These are phyloP conservation scores for Escarpia spicata DNA, from an alignment of 2,888 invertebrate species.

Conservation along the genomic window DNA sequence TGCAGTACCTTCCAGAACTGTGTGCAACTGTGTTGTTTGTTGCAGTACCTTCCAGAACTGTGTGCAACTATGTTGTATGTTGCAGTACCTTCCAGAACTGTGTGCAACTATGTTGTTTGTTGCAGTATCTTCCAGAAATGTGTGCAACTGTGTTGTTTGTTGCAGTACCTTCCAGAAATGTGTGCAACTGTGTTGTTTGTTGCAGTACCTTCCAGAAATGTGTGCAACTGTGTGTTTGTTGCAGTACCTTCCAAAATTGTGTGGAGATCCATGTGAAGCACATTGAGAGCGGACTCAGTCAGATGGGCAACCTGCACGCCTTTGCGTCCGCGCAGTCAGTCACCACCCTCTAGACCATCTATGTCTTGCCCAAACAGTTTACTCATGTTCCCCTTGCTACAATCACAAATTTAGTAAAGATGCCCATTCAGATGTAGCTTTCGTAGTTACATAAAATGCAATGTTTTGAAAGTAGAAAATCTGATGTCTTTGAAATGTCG, in stretches of 20 bases:
- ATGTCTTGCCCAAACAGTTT: not conserved
- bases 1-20: slow-evolving; percentile 72
- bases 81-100: slow-evolving; percentile 72
- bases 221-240: not conserved
- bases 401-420: no score
- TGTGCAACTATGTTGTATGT: not conserved
- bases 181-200: slow-evolving; percentile 66
- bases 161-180: slow-evolving; percentile 72
- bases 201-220: not conserved
- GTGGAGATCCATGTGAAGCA: slow-evolving; percentile 92
- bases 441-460: no score
- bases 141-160: slow-evolving; percentile 66
- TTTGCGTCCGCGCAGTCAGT: slow-evolving; percentile 45
- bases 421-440: no score
- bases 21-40: slow-evolving; percentile 72
- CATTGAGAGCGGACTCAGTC: slow-evolving; percentile 78
- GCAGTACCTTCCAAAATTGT: slow-evolving; percentile 73
- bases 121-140: slow-evolving; percentile 72
- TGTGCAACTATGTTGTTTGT: slow-evolving; percentile 72
- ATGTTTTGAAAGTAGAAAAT: no score
- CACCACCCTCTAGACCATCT: not conserved
- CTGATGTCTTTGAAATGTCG: no score
- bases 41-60: not conserved
- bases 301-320: slow-evolving; percentile 66
- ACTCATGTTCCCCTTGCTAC: no score